Conservation (phyloP, 2,797 vertebrate genomes). For the Phataginus tricuspis region DNA sequence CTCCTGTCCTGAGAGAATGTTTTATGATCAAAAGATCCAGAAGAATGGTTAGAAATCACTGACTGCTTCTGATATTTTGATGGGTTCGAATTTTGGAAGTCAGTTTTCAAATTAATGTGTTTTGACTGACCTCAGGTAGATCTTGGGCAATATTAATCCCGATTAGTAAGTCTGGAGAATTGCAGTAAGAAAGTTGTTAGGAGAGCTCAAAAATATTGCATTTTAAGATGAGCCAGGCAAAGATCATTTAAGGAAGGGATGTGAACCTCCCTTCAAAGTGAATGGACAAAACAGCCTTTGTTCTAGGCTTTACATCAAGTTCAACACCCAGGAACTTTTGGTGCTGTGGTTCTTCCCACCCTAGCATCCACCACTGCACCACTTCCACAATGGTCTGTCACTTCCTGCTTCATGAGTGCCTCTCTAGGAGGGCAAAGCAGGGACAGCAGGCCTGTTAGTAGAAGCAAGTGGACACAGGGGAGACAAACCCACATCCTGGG, state of each 20-base stretch:
- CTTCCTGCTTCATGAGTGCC: background rate
- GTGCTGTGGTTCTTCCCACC: background rate
- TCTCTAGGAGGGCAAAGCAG: background rate
- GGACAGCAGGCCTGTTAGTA: background rate
- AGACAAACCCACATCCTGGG: background rate
- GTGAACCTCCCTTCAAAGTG: background rate
- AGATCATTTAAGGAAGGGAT: background rate
- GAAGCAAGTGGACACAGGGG: background rate
- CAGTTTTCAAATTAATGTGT: constrained; percentile 25
- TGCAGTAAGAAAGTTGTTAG: background rate
- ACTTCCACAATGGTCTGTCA: background rate
- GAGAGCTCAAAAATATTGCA: background rate
- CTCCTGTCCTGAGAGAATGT: background rate
- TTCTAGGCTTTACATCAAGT: background rate
- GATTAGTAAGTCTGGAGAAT: background rate
- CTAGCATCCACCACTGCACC: background rate
- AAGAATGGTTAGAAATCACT: constrained; percentile 36
- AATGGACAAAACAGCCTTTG: background rate
- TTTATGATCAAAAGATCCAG: constrained; percentile 23
- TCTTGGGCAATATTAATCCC: background rate
- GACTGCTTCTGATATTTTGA: constrained; percentile 3
- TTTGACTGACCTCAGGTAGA: background rate
- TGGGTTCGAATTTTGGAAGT: background rate
- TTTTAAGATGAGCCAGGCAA: background rate
- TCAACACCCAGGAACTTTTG: background rate